A percentile compares a stretch with the other conserved stretches of the same genome.
These are phyloP conservation scores for Triplophysa tibetana DNA, from an alignment of 2,113 vertebrate genomes.

Conservation along the genomic window DNA sequence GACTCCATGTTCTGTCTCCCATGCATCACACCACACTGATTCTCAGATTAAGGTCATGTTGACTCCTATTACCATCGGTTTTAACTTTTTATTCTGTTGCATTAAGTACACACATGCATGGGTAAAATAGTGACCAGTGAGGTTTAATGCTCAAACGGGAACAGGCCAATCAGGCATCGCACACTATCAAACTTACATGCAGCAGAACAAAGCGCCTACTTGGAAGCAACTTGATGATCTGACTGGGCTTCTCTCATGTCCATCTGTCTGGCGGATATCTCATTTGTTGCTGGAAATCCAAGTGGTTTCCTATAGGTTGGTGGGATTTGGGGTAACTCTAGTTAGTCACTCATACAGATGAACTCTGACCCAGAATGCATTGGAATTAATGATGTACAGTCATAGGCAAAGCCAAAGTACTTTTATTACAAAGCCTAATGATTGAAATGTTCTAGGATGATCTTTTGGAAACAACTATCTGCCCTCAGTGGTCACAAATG, in stretches of 20 bases:
- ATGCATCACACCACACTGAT: conserved; percentile 20
- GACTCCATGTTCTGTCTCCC: conserved; percentile 27
- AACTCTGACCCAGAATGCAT: not conserved
- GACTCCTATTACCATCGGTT: not conserved
- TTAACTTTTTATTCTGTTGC: not conserved
- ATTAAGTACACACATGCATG: conserved; percentile 46
- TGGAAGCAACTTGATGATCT: conserved; percentile 55
- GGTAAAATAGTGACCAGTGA: conserved; percentile 1
- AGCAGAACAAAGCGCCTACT: conserved; percentile 54
- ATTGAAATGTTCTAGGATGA: too few species aligned
- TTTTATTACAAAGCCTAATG: too few species aligned
- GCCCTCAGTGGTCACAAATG: too few species aligned
- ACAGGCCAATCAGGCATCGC: conserved; percentile 38
- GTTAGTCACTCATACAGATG: conserved; percentile 34
- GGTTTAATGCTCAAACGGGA: conserved; percentile 7
- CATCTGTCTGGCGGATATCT: conserved; percentile 55
- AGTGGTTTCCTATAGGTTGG: conserved; percentile 57
- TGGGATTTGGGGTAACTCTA: conserved; percentile 46
- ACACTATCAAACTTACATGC: conserved; percentile 55
- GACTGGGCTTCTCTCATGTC: conserved; percentile 60
- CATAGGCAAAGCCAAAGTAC: not conserved
- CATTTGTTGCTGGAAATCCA: conserved; percentile 61
- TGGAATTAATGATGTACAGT: not conserved
- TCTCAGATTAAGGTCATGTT: conserved; percentile 9
- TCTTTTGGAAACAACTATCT: too few species aligned